phyloP scores from a whole-genome alignment of 2,888 invertebrate species.

The Cyclophora punctaria region DNA sequence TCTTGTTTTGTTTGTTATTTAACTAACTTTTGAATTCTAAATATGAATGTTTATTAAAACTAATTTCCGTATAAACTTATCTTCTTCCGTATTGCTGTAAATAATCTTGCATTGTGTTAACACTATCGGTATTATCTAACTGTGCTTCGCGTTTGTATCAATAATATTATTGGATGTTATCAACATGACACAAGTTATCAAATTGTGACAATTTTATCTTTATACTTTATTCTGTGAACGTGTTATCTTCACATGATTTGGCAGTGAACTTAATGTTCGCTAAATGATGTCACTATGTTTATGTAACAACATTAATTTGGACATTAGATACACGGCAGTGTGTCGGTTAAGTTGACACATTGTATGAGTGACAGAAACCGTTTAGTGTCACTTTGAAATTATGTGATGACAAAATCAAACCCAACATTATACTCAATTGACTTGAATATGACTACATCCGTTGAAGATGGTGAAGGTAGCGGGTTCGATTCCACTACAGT shows the following conservation, averaged over 20 bases:
- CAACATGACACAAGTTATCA: neutral
- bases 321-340: too few relatives aligned
- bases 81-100: slow-evolving; percentile 5
- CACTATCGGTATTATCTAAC: slow-evolving; percentile 11
- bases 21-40: too few relatives aligned
- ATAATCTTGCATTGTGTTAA: slow-evolving; percentile 17
- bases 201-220: neutral
- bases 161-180: slow-evolving; percentile 9
- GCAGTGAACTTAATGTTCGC: too few relatives aligned
- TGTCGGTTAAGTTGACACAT: too few relatives aligned
- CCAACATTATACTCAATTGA: too few relatives aligned
- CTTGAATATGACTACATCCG: too few relatives aligned
- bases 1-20: neutral
- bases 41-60: neutral
- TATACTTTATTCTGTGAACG: neutral
- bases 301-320: neutral
- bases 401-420: too few relatives aligned
- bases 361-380: too few relatives aligned
- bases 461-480: too few relatives aligned
- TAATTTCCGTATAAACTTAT: too few relatives aligned
- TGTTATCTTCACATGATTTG: neutral
- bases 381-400: too few relatives aligned
- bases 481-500: too few relatives aligned
- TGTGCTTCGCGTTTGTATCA: slow-evolving; percentile 18
- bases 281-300: neutral